Evolutionary conservation across 2,888 invertebrate genomes (phyloP), one percentile per base, ranked within the genome.

Genomic region (Chironomus riparius): DNA sequence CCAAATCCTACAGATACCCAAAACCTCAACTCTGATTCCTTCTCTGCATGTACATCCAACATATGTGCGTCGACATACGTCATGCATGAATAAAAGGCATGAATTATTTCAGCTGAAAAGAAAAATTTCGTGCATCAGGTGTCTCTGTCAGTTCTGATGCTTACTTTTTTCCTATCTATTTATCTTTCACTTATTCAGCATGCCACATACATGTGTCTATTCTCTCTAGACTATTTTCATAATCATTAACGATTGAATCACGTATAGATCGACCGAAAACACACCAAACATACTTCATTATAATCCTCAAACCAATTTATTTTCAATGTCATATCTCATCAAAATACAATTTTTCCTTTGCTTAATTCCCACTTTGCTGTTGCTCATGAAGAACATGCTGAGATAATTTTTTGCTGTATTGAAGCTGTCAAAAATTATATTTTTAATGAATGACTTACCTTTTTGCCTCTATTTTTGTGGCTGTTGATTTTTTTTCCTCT

Each of bases 311-410:
- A 47, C n/a, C 70, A 47, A 70, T 47, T 70, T 70, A 70, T 70
- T 47, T 48, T 70, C 70, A 70, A 70, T 70, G 70, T 70, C 70
- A 70, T 47, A 12, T 47, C 47, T 70, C 70, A 70, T 70, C 70
- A 70, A 22, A 21, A 24, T 65, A 56, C 7, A 56, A 56, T 56
- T 38, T 38, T 38, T 38, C 1, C 38, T 38, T 38, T 10, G 10
- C 38, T 38, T 38, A 38, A 38, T 38, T 38, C 56, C 18, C 56
- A 56, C 56, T 56, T 15, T 15, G 15, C 50, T 56, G 7, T 7
- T 56, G 6, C 56, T 38, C 10, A 56, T 56, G 56, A 56, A 10
- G 10, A 38, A 38, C 38, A 56, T 56, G 56, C 56, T 18, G 38
- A 56, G 56, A n/a, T 18, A 56, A 56, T 56, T 6, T 56, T 15